Evolutionary conservation across 2,113 vertebrate genomes (phyloP).

Genomic region (Dascyllus trimaculatus): DNA sequence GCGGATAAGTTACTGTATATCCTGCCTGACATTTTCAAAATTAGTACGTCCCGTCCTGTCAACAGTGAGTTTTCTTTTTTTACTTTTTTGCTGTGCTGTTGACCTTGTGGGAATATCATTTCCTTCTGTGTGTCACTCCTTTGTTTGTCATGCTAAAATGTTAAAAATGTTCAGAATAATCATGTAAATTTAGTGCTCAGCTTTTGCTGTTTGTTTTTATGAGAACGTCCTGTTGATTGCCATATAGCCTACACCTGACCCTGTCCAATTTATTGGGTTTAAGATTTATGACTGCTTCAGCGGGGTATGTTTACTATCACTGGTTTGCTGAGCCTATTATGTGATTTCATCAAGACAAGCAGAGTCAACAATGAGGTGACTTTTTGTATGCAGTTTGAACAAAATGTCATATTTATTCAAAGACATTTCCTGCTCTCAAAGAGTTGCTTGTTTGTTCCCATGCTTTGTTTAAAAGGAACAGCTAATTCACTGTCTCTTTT

Average conservation of each 20-base stretch:
- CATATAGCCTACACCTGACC: background rate
- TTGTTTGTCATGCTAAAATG: slow-evolving; percentile 24
- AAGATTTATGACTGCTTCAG: slow-evolving; percentile 42
- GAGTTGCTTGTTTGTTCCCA: slow-evolving; percentile 76
- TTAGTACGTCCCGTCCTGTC: slow-evolving; percentile 33
- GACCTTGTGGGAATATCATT: slow-evolving; percentile 17
- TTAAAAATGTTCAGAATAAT: background rate
- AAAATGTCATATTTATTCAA: slow-evolving; percentile 21
- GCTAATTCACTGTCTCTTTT: slow-evolving; percentile 50
- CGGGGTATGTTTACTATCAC: slow-evolving; percentile 36
- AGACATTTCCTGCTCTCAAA: background rate
- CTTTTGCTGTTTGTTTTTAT: slow-evolving; percentile 9
- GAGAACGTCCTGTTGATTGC: slow-evolving; percentile 23
- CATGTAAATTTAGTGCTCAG: background rate
- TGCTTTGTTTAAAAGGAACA: slow-evolving; percentile 78
- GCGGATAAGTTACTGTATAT: slow-evolving; percentile 17
- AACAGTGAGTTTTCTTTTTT: slow-evolving; percentile 42
- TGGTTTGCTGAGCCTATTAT: slow-evolving; percentile 18
- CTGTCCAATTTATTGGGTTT: slow-evolving; percentile 6
- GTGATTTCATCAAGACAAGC: slow-evolving; percentile 33
- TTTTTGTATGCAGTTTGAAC: slow-evolving; percentile 30
- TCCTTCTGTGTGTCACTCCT: slow-evolving; percentile 23
- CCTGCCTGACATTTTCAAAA: slow-evolving; percentile 42
- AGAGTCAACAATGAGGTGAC: slow-evolving; percentile 36
- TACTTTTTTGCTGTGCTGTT: slow-evolving; percentile 21